Percentiles rank a stretch among this genome's conserved stretches.
Conservation (phyloP, 2,113 vertebrate genomes). For the Panthera leo region DNA sequence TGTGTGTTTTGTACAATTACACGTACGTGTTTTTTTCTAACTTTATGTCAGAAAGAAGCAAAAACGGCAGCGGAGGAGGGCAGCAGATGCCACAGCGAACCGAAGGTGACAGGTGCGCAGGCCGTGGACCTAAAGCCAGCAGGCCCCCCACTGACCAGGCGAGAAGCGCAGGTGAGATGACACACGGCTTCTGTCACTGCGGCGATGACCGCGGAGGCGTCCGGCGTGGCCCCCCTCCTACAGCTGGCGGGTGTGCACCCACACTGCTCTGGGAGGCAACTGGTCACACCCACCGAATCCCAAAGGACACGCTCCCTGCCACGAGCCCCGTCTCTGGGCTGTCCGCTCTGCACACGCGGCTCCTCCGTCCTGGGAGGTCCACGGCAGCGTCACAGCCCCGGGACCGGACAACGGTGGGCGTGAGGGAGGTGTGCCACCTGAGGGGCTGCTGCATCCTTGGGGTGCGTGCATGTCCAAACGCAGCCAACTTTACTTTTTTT, state of each 20-base stretch:
- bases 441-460: rapidly evolving
- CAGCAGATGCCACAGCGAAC: rapidly evolving
- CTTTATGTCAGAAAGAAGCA: neutral
- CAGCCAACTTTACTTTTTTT: rapidly evolving
- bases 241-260: rapidly evolving
- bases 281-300: rapidly evolving
- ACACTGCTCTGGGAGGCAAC: neutral
- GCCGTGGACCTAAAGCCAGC: rapidly evolving
- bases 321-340: neutral
- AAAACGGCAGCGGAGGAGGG: rapidly evolving
- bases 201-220: rapidly evolving
- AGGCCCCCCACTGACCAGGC: rapidly evolving
- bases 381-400: neutral
- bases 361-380: neutral
- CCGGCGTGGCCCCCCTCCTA: rapidly evolving
- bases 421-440: rapidly evolving
- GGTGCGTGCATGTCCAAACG: rapidly evolving
- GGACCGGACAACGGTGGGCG: rapidly evolving
- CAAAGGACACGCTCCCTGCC: neutral
- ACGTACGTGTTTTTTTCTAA: too few species aligned
- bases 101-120: rapidly evolving
- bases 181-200: rapidly evolving
- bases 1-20: rapidly evolving
- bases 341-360: rapidly evolving
- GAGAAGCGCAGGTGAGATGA: rapidly evolving